phyloP scores from a whole-genome alignment of 2,888 invertebrate genomes.

The Aphodius granarius region DNA sequence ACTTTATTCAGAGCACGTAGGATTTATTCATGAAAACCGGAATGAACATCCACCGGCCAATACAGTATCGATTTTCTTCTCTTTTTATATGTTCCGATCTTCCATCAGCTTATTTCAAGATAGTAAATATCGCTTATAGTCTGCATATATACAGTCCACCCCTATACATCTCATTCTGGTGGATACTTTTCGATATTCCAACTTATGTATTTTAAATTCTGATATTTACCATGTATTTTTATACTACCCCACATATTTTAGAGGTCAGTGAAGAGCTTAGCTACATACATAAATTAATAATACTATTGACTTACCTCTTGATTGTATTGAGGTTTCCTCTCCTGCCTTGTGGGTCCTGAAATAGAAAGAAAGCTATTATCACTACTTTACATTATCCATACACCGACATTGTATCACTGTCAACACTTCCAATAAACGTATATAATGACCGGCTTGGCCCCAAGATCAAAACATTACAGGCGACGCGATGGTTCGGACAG shows the following conservation, averaged over 20 bases:
- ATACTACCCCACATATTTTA: no score
- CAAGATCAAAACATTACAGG: constrained; percentile 7
- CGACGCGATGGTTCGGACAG: not conserved
- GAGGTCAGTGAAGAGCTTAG: no score
- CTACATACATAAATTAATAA: no score
- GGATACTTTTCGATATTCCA: not conserved
- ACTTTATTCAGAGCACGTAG: not conserved
- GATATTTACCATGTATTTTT: constrained; percentile 6
- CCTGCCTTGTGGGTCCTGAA: no score
- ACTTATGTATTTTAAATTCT: constrained; percentile 1
- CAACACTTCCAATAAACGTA: constrained; percentile 6
- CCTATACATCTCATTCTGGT: not conserved
- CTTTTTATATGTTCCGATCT: not conserved
- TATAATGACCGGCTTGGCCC: constrained; percentile 5
- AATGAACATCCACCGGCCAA: not conserved
- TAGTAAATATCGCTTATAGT: not conserved
- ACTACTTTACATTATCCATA: not conserved
- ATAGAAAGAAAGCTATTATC: no score
- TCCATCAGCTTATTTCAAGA: not conserved
- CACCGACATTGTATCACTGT: not conserved
- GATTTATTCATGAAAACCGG: not conserved
- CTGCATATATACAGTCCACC: not conserved
- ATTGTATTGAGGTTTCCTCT: no score
- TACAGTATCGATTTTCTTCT: not conserved
- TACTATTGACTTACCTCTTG: no score